Conservation (phyloP, 2,113 vertebrate species). For the Phrynosoma blainvillii region DNA sequence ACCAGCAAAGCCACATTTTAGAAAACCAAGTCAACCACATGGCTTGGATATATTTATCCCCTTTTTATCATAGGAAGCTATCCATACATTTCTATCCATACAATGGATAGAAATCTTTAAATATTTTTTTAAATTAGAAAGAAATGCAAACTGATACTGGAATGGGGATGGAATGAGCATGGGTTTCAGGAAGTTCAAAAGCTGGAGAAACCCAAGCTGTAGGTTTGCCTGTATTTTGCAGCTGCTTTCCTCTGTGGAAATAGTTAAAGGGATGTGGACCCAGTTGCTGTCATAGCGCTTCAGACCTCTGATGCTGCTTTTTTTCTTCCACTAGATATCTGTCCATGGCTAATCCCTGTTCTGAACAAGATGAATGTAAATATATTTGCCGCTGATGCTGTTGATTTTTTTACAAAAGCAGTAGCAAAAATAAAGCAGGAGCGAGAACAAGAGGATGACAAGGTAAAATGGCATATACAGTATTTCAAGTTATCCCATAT, state of each 20-base stretch:
- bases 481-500: too few relatives aligned
- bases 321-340: slow-evolving; percentile 48
- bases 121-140: background rate
- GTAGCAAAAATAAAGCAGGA: slow-evolving; percentile 59
- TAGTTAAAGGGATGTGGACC: background rate
- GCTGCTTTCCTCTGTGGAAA: background rate
- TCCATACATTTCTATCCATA: too few relatives aligned
- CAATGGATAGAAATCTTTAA: too few relatives aligned
- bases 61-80: too few relatives aligned
- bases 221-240: too few relatives aligned
- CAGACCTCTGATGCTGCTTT: background rate
- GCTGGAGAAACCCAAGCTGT: too few relatives aligned
- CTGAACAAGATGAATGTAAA: slow-evolving; percentile 35
- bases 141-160: background rate
- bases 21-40: too few relatives aligned
- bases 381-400: background rate
- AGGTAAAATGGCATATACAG: slow-evolving; percentile 35
- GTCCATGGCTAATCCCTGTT: slow-evolving; percentile 49
- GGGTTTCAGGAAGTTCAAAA: background rate
- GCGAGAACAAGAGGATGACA: slow-evolving; percentile 40
- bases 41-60: too few relatives aligned
- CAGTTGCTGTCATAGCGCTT: too few relatives aligned
- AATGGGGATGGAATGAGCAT: background rate
- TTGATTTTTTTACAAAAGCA: slow-evolving; percentile 63
- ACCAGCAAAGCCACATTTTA: too few relatives aligned